Conservation (phyloP, 2,113 vertebrate genomes). For the Lophochroa leadbeateri region DNA sequence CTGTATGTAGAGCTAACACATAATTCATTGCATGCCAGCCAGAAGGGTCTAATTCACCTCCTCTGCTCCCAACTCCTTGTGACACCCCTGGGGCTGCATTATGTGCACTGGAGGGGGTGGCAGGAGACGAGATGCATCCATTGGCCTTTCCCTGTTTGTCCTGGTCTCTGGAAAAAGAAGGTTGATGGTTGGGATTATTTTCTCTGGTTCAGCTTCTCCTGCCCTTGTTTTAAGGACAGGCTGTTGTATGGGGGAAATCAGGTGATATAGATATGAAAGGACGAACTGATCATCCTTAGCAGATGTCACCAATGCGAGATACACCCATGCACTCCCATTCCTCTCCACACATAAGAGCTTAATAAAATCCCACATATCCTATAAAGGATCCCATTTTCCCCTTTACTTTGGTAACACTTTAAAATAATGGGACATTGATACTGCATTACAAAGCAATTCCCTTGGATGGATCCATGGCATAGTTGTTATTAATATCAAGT, state of each 20-base stretch:
- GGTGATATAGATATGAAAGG: neutral
- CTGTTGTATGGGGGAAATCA: rapidly evolving
- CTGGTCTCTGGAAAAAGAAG: neutral
- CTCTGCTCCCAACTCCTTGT: neutral
- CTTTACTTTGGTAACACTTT: conserved; percentile 30
- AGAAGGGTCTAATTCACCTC: conserved; percentile 2
- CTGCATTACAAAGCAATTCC: conserved; percentile 36
- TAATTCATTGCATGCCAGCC: conserved; percentile 4
- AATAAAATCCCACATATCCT: neutral
- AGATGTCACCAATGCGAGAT: neutral
- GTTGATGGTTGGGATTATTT: neutral
- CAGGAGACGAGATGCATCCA: neutral
- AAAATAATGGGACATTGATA: conserved; percentile 46
- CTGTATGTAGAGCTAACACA: neutral
- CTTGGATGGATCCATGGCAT: neutral
- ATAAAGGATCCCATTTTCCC: neutral
- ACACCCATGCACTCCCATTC: neutral
- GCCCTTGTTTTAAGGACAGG: neutral
- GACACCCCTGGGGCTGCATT: neutral
- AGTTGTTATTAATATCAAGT: conserved; percentile 25
- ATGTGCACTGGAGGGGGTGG: neutral
- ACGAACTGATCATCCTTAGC: neutral
- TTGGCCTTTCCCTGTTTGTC: neutral
- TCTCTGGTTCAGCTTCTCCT: neutral
- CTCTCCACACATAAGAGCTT: neutral